Evolutionary conservation across 2,113 vertebrate species (phyloP), one percentile per base, ranked within the genome.

Genomic region (Glaucidium brasilianum): DNA sequence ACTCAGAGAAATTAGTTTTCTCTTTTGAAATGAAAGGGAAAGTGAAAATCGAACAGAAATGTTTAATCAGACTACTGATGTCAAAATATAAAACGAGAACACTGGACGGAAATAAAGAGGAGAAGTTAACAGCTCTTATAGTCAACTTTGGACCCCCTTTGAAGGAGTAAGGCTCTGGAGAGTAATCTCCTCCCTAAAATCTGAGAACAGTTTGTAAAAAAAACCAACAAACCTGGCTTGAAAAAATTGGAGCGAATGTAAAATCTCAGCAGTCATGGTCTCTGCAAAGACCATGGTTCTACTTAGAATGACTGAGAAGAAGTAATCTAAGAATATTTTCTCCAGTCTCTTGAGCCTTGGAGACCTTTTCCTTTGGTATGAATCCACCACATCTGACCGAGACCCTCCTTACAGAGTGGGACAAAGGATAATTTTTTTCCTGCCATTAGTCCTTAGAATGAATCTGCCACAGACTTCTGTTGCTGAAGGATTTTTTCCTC

Each of bases 11-110:
- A 35, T 62, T 0, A 63, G 17, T 49, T 62, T 82, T 78, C 25
- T 59, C 15, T 72, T 84, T 37, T 47, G 18, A 85, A 81, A 69
- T 41, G 4, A 66, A 80, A 80, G 5, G 3, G 4, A 60, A 81
- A 81, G 6, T 63, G 5, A 3, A 82, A 85, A 82, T 71, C 0
- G 0, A 73, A 85, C 3, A 10, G n/a, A 66, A 85, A 50, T 22
- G 20, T 78, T 88, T 67, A 16, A 53, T 75, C 50, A 88, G 50
- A 59, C n/a, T 55, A 32, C 9, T 68, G 32, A 58, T 72, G 34
- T 75, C 15, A 90, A 85, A 95, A 75, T 77, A 62, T 5, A 4
- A 82, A 94, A 90, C 9, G 12, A 84, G 22, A 82, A 5, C 6
- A 21, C 20, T 26, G 8, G 19, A 23, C 35, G 3, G 15, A 81